Evolutionary conservation across 2,888 invertebrate genomes (phyloP), one percentile per base, ranked within the genome.

Genomic region (Cremastinae sp.): DNA sequence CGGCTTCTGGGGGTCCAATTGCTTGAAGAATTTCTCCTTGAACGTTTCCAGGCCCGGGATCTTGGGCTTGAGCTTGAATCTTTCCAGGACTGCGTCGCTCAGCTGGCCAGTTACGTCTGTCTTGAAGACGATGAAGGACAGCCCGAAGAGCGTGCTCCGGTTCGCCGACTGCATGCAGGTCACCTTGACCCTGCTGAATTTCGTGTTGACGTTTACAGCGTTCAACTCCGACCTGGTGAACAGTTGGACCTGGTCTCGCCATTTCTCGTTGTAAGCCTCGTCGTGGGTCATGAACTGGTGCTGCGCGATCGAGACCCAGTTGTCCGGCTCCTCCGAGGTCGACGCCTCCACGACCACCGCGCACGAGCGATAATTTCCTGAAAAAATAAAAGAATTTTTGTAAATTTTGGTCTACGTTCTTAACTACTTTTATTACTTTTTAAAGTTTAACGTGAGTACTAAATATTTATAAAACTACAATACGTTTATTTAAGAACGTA

Each of bases 141-240:
- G 70, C 0, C 89, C 89, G 78, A 89, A 89, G 0, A 88, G 45
- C 66, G 85, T 87, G 72, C 84, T 84, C 0, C 83, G 82, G 80
- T 89, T 89, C 0, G 89, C 87, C 0, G 89, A 83, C 41, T 89
- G 89, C 89, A 88, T 87, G 14, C 89, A 89, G 0, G 86, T 87
- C 1, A 87, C 83, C 75, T 89, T 89, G 0, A 88, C 81, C 4
- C 88, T 79, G 51, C 86, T 84, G 66, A 89, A 89, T 81, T 88
- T 88, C 0, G 78, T 83, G n/a, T 85, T 86, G 0, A 86, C 1
- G 0, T 70, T 85, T 0, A 86, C 86, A 0, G 87, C 82, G 78
- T 86, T 86, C 0, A 89, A 75, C 20, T 89, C 88, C 22, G 84
- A 85, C 59, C 86, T 89, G 0, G 89, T 86, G 64, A 89, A 89